Evolutionary conservation across 2,113 vertebrate genomes (phyloP).

Genomic region (Periophthalmus modestus): DNA sequence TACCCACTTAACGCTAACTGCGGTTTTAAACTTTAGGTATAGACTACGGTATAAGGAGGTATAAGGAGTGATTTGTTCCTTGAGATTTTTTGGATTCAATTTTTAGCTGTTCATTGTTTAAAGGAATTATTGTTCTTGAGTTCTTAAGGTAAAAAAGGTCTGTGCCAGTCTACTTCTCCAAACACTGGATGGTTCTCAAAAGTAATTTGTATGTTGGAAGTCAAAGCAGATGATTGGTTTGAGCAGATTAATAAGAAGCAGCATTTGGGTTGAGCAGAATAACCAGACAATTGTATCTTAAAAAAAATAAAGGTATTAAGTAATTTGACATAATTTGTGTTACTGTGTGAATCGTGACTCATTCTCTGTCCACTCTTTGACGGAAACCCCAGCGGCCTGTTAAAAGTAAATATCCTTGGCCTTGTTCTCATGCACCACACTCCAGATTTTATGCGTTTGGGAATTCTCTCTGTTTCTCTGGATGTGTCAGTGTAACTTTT

Average conservation of each 20-base stretch:
- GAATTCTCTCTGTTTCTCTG: constrained; percentile 14
- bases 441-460: background rate
- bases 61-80: background rate
- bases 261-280: no score
- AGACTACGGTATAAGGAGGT: no score
- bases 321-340: background rate
- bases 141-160: no score
- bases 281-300: no score
- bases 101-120: background rate
- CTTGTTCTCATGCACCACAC: background rate
- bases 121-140: background rate
- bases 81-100: background rate
- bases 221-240: no score
- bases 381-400: background rate
- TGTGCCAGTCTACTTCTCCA: no score
- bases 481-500: constrained; percentile 5
- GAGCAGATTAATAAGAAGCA: no score
- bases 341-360: background rate
- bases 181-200: no score
- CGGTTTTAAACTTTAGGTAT: background rate
- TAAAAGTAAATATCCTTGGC: background rate
- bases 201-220: no score
- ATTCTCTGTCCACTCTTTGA: background rate
- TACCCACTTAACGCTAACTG: background rate
- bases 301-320: no score